A percentile compares a stretch with the other conserved stretches of the same genome.
These are phyloP conservation scores for Arenicola marina DNA, from an alignment of 2,888 invertebrate genomes.

Conservation along the genomic window DNA sequence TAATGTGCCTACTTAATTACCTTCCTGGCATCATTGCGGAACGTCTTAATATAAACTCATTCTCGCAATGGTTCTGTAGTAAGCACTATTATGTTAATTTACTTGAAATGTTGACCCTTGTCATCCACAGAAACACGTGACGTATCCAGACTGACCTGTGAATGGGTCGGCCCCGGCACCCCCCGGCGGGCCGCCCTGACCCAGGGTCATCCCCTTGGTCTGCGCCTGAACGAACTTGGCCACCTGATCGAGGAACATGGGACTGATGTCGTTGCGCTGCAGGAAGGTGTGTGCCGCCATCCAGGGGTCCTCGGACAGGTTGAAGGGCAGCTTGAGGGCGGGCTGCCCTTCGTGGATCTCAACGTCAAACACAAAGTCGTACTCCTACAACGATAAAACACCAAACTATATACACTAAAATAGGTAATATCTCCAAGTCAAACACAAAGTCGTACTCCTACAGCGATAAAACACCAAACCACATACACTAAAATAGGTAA, in stretches of 20 bases:
- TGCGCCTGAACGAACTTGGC: conserved; percentile 91
- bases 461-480: no score
- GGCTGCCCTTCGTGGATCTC: conserved; percentile 90
- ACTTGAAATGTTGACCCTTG: neutral
- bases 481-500: no score
- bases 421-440: no score
- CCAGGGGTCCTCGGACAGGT: conserved; percentile 90
- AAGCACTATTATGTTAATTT: no score
- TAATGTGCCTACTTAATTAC: no score
- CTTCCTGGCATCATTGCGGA: no score
- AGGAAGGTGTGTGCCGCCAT: conserved; percentile 88
- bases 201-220: conserved; percentile 65
- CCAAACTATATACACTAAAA: no score
- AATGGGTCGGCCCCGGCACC: conserved; percentile 67
- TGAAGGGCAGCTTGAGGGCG: conserved; percentile 87
- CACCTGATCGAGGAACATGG: conserved; percentile 83
- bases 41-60: no score
- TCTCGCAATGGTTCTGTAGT: no score
- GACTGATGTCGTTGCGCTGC: conserved; percentile 80
- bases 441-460: no score
- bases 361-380: conserved; percentile 95
- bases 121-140: no score
- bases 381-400: no score
- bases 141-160: conserved; percentile 63
- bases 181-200: conserved; percentile 37